Conservation (phyloP, 2,113 vertebrate genomes). For the Terrapene triunguis region DNA sequence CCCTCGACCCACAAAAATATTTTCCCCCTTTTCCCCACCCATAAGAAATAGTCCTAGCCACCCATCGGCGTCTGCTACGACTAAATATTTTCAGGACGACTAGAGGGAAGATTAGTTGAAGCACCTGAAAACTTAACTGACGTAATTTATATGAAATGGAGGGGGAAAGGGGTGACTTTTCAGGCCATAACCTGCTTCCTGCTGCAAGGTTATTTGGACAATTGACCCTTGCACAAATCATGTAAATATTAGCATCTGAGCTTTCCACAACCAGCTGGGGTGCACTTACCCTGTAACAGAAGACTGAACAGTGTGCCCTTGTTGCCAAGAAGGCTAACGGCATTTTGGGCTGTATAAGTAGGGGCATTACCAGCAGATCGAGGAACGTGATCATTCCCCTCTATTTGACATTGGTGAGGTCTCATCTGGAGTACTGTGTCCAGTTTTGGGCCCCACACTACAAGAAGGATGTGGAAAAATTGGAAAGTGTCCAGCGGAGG, state of each 20-base stretch:
- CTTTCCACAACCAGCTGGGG: accelerated
- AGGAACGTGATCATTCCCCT: too few relatives aligned
- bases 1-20: neutral
- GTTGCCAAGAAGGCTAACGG: too few relatives aligned
- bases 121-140: neutral
- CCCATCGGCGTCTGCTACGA: neutral
- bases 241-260: neutral
- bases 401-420: too few relatives aligned
- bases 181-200: neutral
- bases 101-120: neutral
- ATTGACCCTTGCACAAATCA: neutral
- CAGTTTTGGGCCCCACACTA: too few relatives aligned
- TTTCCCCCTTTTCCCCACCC: neutral
- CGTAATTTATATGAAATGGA: neutral
- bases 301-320: neutral
- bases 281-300: neutral
- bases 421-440: too few relatives aligned
- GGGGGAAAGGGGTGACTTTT: neutral
- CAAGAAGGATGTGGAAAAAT: too few relatives aligned
- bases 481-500: too few relatives aligned
- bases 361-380: too few relatives aligned
- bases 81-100: neutral
- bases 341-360: too few relatives aligned
- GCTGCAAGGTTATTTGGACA: neutral
- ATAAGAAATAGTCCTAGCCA: accelerated